Evolutionary conservation across 2,888 invertebrate species (phyloP).

Genomic region (Xestia xanthographa): DNA sequence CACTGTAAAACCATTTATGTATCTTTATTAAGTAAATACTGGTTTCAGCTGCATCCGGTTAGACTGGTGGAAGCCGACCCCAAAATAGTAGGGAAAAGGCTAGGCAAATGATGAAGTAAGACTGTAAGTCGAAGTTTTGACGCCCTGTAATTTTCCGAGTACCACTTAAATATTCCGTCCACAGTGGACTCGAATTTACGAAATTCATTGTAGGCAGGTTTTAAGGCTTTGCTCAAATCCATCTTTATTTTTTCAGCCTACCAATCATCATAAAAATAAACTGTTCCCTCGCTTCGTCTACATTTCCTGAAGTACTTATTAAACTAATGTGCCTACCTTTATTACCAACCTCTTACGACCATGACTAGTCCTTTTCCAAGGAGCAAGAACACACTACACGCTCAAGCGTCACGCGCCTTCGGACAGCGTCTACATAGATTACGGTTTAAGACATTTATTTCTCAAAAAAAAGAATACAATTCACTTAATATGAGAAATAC

Average conservation of each 20-base stretch:
- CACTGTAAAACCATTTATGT: too few relatives aligned
- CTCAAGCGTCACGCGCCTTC: not conserved
- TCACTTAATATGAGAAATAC: too few relatives aligned
- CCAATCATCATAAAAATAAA: slow-evolving; percentile 14
- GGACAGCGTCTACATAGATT: not conserved
- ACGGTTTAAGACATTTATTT: too few relatives aligned
- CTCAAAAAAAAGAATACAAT: too few relatives aligned
- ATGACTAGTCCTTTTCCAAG: slow-evolving; percentile 37
- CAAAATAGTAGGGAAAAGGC: too few relatives aligned
- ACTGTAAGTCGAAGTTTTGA: not conserved
- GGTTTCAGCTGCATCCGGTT: too few relatives aligned
- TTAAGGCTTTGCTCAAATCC: not conserved
- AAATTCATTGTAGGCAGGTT: not conserved
- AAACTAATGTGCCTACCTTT: slow-evolving; percentile 32
- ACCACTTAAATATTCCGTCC: not conserved
- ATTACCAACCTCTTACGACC: slow-evolving; percentile 8
- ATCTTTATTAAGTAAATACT: too few relatives aligned
- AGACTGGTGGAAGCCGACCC: too few relatives aligned
- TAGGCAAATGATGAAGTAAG: too few relatives aligned
- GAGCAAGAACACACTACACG: not conserved
- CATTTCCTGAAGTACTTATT: slow-evolving; percentile 34
- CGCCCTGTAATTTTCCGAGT: too few relatives aligned
- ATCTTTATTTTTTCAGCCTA: not conserved
- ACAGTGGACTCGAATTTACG: not conserved
- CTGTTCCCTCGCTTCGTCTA: not conserved